These are phyloP conservation scores for Phortica variegata DNA, from an alignment of 1,140 invertebrate genomes.

Conservation along the genomic window DNA sequence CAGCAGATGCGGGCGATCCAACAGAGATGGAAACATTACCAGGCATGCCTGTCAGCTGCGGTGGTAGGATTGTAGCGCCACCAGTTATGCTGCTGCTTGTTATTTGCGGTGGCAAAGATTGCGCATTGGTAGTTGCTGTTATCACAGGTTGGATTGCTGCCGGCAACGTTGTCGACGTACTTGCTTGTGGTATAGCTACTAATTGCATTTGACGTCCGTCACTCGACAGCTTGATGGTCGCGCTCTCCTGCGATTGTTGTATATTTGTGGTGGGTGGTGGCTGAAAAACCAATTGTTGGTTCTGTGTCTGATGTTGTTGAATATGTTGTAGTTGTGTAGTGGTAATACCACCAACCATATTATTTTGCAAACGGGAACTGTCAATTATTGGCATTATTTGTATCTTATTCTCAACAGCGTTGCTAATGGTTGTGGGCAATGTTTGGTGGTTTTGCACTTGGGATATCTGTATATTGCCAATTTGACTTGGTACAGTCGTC, in stretches of 20 bases:
- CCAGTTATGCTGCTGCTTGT: conserved; percentile 19
- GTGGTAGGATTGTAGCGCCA: conserved; percentile 39
- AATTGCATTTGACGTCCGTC: conserved; percentile 49
- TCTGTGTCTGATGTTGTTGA: conserved; percentile 14
- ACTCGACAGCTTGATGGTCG: conserved; percentile 33
- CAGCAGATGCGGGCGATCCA: conserved; percentile 42
- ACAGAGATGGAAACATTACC: conserved; percentile 49
- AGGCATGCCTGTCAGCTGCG: conserved; percentile 42
- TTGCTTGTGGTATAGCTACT: conserved; percentile 38
- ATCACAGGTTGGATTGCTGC: background rate
- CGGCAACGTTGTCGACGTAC: conserved; percentile 7
- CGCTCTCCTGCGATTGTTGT: conserved; percentile 7
- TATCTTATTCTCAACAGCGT: conserved; percentile 53
- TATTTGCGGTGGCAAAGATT: background rate
- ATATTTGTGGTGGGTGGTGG: conserved; percentile 12
- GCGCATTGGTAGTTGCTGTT: background rate
- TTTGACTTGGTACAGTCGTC: conserved; percentile 51
- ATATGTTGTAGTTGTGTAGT: conserved; percentile 10
- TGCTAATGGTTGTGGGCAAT: conserved; percentile 24
- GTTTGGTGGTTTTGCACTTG: conserved; percentile 40
- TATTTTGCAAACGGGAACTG: conserved; percentile 30
- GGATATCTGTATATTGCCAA: conserved; percentile 56
- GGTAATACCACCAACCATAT: conserved; percentile 35
- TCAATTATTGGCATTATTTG: conserved; percentile 56
- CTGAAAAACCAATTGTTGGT: conserved; percentile 31